Evolutionary conservation across 2,113 vertebrate species (phyloP).

Genomic region (Columba janthina): DNA sequence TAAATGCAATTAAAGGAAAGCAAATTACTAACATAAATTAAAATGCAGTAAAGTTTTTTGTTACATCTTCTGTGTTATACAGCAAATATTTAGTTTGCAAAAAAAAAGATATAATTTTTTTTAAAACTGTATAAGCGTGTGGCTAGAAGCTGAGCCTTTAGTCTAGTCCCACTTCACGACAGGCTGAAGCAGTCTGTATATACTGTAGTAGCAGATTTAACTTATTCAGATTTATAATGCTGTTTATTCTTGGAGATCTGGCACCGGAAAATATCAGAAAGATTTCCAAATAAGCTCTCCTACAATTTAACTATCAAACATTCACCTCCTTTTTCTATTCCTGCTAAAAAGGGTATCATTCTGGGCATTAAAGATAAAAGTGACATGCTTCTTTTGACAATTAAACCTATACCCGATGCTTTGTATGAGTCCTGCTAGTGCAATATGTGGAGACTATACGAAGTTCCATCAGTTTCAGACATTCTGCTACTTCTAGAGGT

Average conservation of each 20-base stretch:
- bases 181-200: conserved; percentile 51
- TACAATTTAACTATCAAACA: neutral
- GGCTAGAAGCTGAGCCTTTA: conserved; percentile 59
- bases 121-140: conserved; percentile 51
- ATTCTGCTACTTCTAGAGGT: neutral
- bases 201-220: conserved; percentile 65
- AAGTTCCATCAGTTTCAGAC: neutral
- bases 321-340: conserved; percentile 20
- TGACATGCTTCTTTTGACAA: neutral
- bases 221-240: conserved; percentile 61
- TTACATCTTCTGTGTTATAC: conserved; percentile 58
- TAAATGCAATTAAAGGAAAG: conserved; percentile 50
- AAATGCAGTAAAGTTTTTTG: conserved; percentile 58
- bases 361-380: conserved; percentile 24
- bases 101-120: conserved; percentile 65
- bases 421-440: neutral
- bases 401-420: neutral
- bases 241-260: conserved; percentile 65
- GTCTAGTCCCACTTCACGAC: conserved; percentile 37
- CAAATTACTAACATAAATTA: conserved; percentile 53
- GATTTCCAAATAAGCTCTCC: neutral
- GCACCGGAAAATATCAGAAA: conserved; percentile 14
- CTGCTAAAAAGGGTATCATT: neutral
- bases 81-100: conserved; percentile 70
- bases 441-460: neutral